Base-by-base conservation (phyloP, 2,888 invertebrate species). In the Gisinianus flammeolus region DNA sequence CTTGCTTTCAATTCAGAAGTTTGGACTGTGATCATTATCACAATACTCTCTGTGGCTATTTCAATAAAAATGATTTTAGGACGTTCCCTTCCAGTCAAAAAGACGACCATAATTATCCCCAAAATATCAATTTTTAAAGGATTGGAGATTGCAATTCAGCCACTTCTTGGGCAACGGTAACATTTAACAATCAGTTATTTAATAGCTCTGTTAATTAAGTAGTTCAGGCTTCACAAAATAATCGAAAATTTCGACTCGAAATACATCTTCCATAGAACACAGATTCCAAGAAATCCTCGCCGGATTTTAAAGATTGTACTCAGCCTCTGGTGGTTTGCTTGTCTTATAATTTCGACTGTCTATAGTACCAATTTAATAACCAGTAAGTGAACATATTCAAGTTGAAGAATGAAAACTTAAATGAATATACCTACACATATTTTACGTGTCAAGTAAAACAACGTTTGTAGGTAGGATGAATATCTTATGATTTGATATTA, bases 341-440 rank as follows among this genome's bases (percentile, higher is more conserved):
- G 80, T 52, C 73, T 82, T 22, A 81, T 83, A n/a, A 82, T 83
- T 28, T 80, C 83, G 3, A 83, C 83, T 3, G 70, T 83, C n/a
- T 83, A 83, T 69, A 83, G 80, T 35, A 83, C 83, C 0, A 81
- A 80, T 54, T 77, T 83, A 10, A 83, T 83, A 26, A 81, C 83
- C 2, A 81, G 81, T 52, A 16, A 83, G 81, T 30, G 82, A 83
- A 33, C 22, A 6, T n/a, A n/a, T n/a, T n/a, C n/a, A n/a, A n/a
- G n/a, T n/a, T n/a, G n/a, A n/a, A n/a, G n/a, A n/a, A n/a, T n/a
- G n/a, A n/a, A n/a, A n/a, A n/a, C n/a, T n/a, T n/a, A n/a, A n/a
- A n/a, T n/a, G n/a, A n/a, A n/a, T n/a, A n/a, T n/a, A n/a, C n/a
- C n/a, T n/a, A n/a, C n/a, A n/a, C n/a, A n/a, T n/a, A n/a, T n/a